Conservation (phyloP, 2,888 invertebrate species). For the Abscondita cerata region DNA sequence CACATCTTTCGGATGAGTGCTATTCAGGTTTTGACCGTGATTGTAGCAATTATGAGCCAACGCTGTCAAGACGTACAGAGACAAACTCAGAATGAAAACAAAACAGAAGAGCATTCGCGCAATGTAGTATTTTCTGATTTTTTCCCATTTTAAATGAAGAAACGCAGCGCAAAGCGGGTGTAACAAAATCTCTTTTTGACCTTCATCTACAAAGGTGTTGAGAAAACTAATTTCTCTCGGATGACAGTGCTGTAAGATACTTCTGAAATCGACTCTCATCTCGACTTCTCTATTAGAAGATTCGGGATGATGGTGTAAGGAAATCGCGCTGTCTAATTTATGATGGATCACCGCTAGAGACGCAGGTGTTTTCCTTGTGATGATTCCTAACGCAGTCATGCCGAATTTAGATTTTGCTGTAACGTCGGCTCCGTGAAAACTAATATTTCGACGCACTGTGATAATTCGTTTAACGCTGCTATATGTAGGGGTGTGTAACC, state of each 20-base stretch:
- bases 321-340: constrained; percentile 82
- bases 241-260: constrained; percentile 81
- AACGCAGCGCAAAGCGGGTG: constrained; percentile 90
- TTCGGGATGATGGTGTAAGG: constrained; percentile 78
- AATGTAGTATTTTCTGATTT: constrained; percentile 87
- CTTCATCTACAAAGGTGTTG: constrained; percentile 87
- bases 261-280: constrained; percentile 81
- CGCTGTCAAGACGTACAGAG: constrained; percentile 81
- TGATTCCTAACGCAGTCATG: constrained; percentile 84
- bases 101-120: constrained; percentile 80
- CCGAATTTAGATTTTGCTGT: constrained; percentile 88
- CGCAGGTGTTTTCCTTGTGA: constrained; percentile 85
- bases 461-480: constrained; percentile 84
- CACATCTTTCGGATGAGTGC: constrained; percentile 67
- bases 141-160: constrained; percentile 88
- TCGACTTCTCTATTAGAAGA: constrained; percentile 81
- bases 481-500: constrained; percentile 87
- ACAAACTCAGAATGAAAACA: constrained; percentile 80
- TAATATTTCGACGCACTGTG: constrained; percentile 83
- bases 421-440: constrained; percentile 89
- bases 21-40: constrained; percentile 73
- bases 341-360: constrained; percentile 83
- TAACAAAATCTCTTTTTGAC: constrained; percentile 84
- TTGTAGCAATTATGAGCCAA: constrained; percentile 87
- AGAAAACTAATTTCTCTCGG: constrained; percentile 86